A percentile compares a stretch with the other conserved stretches of the same genome.
Evolutionary conservation across 1,140 invertebrate species (phyloP).

Genomic region (Capitella teleta): DNA sequence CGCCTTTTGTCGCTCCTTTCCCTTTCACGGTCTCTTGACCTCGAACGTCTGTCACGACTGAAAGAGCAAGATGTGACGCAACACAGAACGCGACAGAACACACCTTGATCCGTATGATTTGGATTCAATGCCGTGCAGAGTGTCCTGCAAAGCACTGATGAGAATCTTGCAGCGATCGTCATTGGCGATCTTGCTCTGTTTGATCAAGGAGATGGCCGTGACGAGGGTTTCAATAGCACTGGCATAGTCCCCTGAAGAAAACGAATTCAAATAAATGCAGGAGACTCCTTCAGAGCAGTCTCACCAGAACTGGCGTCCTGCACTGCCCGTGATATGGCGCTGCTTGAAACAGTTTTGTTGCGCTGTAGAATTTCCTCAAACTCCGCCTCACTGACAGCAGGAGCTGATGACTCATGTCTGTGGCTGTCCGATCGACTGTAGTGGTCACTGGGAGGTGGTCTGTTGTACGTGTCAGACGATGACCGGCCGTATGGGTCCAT

Average conservation of each 20-base stretch:
- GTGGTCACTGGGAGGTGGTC: constrained; percentile 19
- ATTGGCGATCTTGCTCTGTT: constrained; percentile 93
- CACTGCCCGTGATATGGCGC: constrained; percentile 90
- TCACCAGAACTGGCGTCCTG: constrained; percentile 81
- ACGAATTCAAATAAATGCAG: constrained; percentile 4
- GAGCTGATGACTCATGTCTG: constrained; percentile 29
- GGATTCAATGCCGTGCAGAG: constrained; percentile 88
- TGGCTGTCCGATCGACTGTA: neutral
- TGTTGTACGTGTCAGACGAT: constrained; percentile 30
- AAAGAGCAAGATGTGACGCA: neutral
- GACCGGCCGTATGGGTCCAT: constrained; percentile 12
- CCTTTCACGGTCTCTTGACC: constrained; percentile 62
- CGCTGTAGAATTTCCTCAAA: constrained; percentile 97
- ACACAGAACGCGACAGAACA: constrained; percentile 4
- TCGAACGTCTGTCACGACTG: constrained; percentile 40
- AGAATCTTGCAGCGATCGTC: constrained; percentile 98
- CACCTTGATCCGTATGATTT: constrained; percentile 74
- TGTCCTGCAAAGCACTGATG: constrained; percentile 90
- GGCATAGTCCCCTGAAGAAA: constrained; percentile 70
- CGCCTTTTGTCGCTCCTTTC: constrained; percentile 46
- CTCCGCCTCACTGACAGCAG: constrained; percentile 75
- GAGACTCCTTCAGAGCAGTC: neutral
- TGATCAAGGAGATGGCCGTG: constrained; percentile 95
- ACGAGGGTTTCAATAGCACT: constrained; percentile 97
- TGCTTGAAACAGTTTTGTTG: constrained; percentile 92